A percentile compares a stretch with the other conserved stretches of the same genome.
Conservation (phyloP, 2,113 vertebrate genomes). For the Pithys albifrons region DNA sequence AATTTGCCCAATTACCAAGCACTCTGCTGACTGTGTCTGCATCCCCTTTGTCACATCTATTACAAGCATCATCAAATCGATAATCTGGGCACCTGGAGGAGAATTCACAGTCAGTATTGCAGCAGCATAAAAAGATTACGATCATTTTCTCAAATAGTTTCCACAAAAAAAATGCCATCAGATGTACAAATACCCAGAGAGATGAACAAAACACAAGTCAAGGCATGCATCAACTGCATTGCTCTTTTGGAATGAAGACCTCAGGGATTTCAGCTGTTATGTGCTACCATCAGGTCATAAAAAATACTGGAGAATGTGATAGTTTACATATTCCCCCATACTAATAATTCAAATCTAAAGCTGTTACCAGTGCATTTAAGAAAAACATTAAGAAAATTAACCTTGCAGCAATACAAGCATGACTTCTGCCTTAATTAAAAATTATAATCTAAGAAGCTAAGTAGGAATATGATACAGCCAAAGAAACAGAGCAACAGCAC, state of each 20-base stretch:
- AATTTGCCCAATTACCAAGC: constrained; percentile 94
- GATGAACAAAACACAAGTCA: neutral
- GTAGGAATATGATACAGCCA: neutral
- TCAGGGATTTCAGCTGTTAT: neutral
- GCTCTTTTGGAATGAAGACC: neutral
- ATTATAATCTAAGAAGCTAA: neutral
- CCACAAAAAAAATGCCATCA: neutral
- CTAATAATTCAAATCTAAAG: neutral
- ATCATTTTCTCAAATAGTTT: neutral
- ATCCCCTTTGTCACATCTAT: constrained; percentile 97
- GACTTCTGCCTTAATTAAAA: neutral
- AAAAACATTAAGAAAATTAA: neutral
- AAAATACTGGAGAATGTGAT: neutral
- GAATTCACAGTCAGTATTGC: constrained; percentile 29
- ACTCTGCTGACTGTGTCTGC: constrained; percentile 98
- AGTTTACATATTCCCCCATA: neutral
- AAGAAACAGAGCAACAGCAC: neutral
- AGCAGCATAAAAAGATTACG: neutral
- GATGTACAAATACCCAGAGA: neutral
- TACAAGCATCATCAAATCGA: constrained; percentile 97
- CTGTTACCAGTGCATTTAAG: neutral
- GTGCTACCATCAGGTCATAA: fast-evolving
- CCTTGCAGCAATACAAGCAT: neutral
- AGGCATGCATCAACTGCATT: neutral
- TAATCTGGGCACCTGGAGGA: constrained; percentile 92